Evolutionary conservation across 2,113 vertebrate genomes (phyloP).

Genomic region (Alethe castanea): DNA sequence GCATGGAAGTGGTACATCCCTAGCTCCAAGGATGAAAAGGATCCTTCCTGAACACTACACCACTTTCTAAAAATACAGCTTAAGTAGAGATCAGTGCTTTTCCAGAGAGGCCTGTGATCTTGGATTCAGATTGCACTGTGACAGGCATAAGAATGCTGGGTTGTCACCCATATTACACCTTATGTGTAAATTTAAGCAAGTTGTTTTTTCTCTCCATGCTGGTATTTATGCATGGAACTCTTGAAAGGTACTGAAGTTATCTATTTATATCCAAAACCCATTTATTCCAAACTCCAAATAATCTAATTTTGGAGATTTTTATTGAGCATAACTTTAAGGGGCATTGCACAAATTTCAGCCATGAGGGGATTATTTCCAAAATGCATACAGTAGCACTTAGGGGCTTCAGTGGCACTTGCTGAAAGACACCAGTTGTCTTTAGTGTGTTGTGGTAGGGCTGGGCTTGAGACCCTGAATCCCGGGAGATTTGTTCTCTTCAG

Average conservation of each 20-base stretch:
- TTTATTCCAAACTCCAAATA: neutral
- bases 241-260: neutral
- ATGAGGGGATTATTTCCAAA: neutral
- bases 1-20: neutral
- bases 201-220: neutral
- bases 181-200: neutral
- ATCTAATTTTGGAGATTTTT: neutral
- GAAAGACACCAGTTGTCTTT: neutral
- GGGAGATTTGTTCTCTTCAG: neutral
- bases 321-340: neutral
- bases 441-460: neutral
- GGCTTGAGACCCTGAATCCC: neutral
- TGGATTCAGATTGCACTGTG: neutral
- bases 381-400: neutral
- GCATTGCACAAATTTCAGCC: neutral
- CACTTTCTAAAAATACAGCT: neutral
- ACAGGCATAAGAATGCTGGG: neutral
- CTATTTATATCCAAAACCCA: neutral
- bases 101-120: neutral
- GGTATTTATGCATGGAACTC: neutral
- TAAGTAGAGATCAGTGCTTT: neutral
- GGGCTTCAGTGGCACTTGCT: neutral
- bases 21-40: neutral
- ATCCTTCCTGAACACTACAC: neutral
- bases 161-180: neutral